Evolutionary conservation across 2,113 vertebrate genomes (phyloP).

Genomic region (Myrmecobius fasciatus): DNA sequence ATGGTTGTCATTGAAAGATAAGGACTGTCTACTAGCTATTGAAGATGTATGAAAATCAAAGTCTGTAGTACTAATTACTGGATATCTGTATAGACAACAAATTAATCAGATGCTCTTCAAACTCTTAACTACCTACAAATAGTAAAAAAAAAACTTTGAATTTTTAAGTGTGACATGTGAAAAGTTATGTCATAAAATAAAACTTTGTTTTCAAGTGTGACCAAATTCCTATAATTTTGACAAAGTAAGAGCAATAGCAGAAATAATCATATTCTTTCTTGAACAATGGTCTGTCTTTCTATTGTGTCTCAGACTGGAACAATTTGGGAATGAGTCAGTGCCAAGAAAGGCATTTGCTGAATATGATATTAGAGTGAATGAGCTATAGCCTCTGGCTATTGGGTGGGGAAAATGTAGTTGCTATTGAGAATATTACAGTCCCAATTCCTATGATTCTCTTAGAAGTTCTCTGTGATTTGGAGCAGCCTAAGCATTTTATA

Average conservation of each 20-base stretch:
- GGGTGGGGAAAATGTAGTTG: neutral
- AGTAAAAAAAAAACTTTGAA: neutral
- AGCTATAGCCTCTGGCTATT: neutral
- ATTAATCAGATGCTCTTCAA: neutral
- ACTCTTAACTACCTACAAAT: neutral
- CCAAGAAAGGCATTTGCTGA: neutral
- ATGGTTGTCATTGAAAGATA: neutral
- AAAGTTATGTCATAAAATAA: neutral
- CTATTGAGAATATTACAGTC: neutral
- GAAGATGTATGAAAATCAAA: neutral
- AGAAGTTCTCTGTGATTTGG: neutral
- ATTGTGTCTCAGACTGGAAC: neutral
- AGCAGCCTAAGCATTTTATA: neutral
- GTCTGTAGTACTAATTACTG: too few relatives aligned
- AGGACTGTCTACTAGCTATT: neutral
- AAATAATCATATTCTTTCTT: conserved; percentile 4
- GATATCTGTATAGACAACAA: neutral
- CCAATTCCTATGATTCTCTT: neutral
- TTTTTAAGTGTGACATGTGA: neutral
- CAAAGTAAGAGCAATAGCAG: neutral
- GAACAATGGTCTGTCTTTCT: neutral
- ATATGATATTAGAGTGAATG: neutral
- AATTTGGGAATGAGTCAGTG: conserved; percentile 20
- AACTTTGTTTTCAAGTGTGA: neutral
- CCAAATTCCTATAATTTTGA: neutral